Conservation (phyloP, 2,888 invertebrate species). For the Agonopterix subpropinquella region DNA sequence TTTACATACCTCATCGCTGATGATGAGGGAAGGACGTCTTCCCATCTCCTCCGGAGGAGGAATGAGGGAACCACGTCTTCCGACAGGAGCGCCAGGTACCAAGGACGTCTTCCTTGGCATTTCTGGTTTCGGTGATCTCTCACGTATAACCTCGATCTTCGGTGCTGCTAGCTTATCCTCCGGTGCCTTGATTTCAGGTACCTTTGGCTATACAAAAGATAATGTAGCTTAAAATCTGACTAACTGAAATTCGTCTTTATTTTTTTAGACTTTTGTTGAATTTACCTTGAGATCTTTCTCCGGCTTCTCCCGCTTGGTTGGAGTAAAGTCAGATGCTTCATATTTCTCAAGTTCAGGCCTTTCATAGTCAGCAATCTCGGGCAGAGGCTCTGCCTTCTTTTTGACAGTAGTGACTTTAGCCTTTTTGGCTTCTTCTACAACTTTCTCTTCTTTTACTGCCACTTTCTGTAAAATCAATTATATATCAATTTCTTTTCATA, state of each 20-base stretch:
- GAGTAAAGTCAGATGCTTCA: constrained; percentile 74
- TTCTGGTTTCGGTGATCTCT: constrained; percentile 81
- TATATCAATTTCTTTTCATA: background rate
- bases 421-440: constrained; percentile 65
- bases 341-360: constrained; percentile 83
- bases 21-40: constrained; percentile 91
- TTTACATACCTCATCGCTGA: constrained; percentile 92
- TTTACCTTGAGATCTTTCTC: constrained; percentile 46
- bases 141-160: constrained; percentile 91
- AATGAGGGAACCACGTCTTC: constrained; percentile 87
- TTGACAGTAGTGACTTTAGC: constrained; percentile 62
- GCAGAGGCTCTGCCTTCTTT: constrained; percentile 75
- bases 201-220: constrained; percentile 42
- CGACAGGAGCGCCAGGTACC: constrained; percentile 72
- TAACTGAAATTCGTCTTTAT: too few species aligned
- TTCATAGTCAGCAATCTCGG: constrained; percentile 84
- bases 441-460: constrained; percentile 60
- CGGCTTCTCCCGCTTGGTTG: constrained; percentile 66
- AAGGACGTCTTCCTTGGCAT: constrained; percentile 83
- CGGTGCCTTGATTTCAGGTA: constrained; percentile 83
- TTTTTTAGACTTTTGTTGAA: background rate
- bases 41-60: constrained; percentile 92
- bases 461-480: constrained; percentile 55
- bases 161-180: constrained; percentile 78
- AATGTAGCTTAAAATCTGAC: too few species aligned